phyloP scores from a whole-genome alignment of 2,797 vertebrate species.

The Sebastes oblongus region DNA sequence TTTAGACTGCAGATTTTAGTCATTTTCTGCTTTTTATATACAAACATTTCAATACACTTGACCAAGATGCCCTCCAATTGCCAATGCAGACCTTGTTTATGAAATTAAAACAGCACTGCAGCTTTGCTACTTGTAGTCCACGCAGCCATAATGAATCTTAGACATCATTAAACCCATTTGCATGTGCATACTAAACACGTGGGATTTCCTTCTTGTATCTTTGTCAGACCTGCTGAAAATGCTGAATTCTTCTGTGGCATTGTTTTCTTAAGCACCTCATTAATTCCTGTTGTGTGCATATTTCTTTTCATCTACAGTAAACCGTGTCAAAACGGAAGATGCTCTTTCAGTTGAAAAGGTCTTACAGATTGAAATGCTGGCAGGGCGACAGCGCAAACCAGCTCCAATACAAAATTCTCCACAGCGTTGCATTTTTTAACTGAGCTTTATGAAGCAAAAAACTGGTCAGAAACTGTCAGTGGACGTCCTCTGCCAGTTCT shows the following conservation, averaged over 20 bases:
- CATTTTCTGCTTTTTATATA: background rate
- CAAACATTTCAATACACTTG: background rate
- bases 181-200: background rate
- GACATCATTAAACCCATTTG: background rate
- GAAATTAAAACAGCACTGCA: conserved; percentile 3
- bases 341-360: conserved; percentile 11
- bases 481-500: conserved; percentile 26
- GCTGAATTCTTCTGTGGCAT: background rate
- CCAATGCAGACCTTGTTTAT: conserved; percentile 3
- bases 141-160: background rate
- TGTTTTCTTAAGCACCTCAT: conserved; percentile 43
- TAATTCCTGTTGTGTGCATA: conserved; percentile 30
- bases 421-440: background rate
- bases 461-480: conserved; percentile 29
- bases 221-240: conserved; percentile 5
- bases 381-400: background rate
- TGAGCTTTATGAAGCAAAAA: conserved; percentile 21
- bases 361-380: conserved; percentile 7
- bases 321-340: background rate
- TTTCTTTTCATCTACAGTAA: conserved; percentile 45
- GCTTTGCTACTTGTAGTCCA: background rate
- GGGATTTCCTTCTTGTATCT: background rate
- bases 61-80: background rate
- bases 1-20: background rate
- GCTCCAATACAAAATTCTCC: conserved; percentile 8